A percentile compares a stretch with the other conserved stretches of the same genome.
These are phyloP conservation scores for Euzetes globulus DNA, from an alignment of 2,888 invertebrate species.

Conservation along the genomic window DNA sequence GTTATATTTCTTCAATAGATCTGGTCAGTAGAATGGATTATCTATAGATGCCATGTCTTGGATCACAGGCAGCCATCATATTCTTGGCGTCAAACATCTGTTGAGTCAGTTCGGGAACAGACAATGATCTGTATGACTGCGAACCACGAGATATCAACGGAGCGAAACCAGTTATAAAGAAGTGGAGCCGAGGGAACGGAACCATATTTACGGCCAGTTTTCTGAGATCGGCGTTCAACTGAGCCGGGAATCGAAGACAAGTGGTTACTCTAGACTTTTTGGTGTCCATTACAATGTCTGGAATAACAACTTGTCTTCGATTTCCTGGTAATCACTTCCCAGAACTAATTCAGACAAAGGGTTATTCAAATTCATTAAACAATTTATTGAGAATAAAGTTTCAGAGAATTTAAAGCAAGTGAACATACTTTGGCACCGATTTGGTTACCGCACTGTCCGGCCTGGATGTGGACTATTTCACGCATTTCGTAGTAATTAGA, in stretches of 20 bases:
- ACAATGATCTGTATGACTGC: slow-evolving; percentile 46
- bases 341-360: slow-evolving; percentile 52
- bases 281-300: slow-evolving; percentile 64
- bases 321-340: slow-evolving; percentile 67
- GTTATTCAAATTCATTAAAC: not conserved
- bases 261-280: slow-evolving; percentile 85
- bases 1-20: too few species aligned
- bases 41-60: slow-evolving; percentile 50
- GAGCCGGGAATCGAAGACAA: slow-evolving; percentile 84
- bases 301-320: not conserved
- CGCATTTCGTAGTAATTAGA: too few species aligned
- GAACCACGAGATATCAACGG: slow-evolving; percentile 42
- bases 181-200: slow-evolving; percentile 72
- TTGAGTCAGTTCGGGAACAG: slow-evolving; percentile 49
- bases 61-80: slow-evolving; percentile 55
- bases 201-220: slow-evolving; percentile 95
- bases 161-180: slow-evolving; percentile 43
- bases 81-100: slow-evolving; percentile 54
- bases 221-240: slow-evolving; percentile 83
- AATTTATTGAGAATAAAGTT: too few species aligned
- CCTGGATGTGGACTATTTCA: too few species aligned
- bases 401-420: too few species aligned
- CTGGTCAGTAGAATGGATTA: too few species aligned
- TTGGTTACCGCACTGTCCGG: not conserved
- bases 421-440: not conserved